phyloP scores from a whole-genome alignment of 1,140 invertebrate species.

The Drosophila tropicalis region DNA sequence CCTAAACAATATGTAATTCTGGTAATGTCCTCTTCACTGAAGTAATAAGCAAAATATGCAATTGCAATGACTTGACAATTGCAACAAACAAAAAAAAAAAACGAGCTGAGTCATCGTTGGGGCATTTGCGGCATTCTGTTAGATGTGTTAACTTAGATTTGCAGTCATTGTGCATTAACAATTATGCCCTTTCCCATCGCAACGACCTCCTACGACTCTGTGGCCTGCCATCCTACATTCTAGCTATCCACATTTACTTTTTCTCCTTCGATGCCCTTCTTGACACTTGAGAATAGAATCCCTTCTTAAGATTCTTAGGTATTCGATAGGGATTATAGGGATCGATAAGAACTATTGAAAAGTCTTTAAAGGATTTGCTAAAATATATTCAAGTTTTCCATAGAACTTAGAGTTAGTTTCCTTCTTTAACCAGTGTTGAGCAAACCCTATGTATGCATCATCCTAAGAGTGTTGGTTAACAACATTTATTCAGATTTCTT shows the following conservation, averaged over 20 bases:
- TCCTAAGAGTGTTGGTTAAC: too few relatives aligned
- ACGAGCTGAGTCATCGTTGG: slow-evolving; percentile 2
- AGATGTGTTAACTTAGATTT: slow-evolving; percentile 14
- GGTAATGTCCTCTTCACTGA: neutral
- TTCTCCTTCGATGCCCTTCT: neutral
- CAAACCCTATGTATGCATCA: too few relatives aligned
- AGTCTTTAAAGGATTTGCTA: too few relatives aligned
- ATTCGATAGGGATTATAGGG: too few relatives aligned
- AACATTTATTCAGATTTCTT: neutral
- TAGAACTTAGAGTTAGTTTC: too few relatives aligned
- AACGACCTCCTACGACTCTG: slow-evolving; percentile 9
- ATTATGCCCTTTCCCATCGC: neutral
- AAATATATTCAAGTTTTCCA: too few relatives aligned
- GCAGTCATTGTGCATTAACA: slow-evolving; percentile 5
- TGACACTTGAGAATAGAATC: too few relatives aligned
- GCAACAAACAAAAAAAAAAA: neutral
- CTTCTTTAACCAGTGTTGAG: too few relatives aligned
- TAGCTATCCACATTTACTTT: neutral
- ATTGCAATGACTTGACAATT: slow-evolving; percentile 13
- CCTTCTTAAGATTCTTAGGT: too few relatives aligned
- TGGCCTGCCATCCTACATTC: neutral
- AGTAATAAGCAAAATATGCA: neutral
- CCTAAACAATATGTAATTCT: neutral
- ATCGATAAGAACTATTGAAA: too few relatives aligned
- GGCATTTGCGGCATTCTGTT: slow-evolving; percentile 9